phyloP scores from a whole-genome alignment of 2,797 vertebrate species.

The Acomys russatus region DNA sequence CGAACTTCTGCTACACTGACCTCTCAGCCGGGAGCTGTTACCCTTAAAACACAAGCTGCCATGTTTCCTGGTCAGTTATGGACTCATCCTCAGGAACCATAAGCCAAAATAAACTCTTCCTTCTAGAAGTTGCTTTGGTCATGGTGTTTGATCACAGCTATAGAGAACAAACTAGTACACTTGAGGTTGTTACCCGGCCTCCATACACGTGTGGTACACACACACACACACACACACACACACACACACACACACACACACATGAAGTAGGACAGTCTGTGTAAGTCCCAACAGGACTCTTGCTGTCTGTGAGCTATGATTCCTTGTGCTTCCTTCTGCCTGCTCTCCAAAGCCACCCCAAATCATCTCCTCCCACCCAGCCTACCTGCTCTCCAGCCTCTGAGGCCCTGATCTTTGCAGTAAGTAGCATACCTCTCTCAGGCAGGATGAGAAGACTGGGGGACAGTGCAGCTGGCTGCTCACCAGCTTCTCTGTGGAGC shows the following conservation, averaged over 20 bases:
- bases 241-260: not conserved
- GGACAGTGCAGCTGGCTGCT: not conserved
- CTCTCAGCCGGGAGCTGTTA: not conserved
- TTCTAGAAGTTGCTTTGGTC: not conserved
- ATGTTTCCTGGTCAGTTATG: not conserved
- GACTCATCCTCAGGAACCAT: not conserved
- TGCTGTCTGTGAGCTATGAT: rapidly evolving
- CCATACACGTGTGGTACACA: not conserved
- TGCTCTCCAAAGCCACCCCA: not conserved
- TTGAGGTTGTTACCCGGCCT: not conserved
- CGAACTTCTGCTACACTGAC: not conserved
- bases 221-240: not conserved
- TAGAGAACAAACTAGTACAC: not conserved
- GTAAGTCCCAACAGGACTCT: not conserved
- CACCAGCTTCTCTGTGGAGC: not conserved
- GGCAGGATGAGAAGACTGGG: not conserved
- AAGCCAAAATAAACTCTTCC: not conserved
- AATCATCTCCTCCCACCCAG: not conserved
- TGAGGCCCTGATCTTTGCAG: not conserved
- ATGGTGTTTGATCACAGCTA: not conserved
- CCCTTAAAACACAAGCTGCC: not conserved
- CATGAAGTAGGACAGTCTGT: rapidly evolving
- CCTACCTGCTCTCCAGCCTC: not conserved
- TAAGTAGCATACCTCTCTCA: not conserved
- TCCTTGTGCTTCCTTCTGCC: not conserved